Evolutionary conservation across 37 sponge, comb jelly and placozoan species (phyloP).

Genomic region (Tethya wilhelma): DNA sequence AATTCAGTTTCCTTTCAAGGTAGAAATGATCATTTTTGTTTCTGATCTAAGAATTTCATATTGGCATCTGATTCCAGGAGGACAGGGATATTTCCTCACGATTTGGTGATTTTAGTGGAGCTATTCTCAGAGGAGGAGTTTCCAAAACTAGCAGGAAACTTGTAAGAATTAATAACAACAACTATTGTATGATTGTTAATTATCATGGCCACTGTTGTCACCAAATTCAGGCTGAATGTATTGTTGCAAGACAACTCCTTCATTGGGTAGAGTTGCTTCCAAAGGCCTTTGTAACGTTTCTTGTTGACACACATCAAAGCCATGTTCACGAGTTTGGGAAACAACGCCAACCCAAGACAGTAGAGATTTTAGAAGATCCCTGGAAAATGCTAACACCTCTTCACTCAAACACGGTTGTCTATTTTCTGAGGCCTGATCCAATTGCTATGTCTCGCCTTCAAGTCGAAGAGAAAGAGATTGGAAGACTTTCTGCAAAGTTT

Average conservation of each 20-base stretch:
- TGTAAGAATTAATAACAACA: not conserved
- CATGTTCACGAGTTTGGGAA: constrained; percentile 24
- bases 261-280: constrained; percentile 56
- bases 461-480: not conserved
- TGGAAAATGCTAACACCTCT: constrained; percentile 16
- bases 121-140: constrained; percentile 5
- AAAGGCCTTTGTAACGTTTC: constrained; percentile 18
- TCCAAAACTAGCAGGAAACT: constrained; percentile 5
- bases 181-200: not conserved
- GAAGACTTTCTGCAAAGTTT: constrained; percentile 17
- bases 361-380: constrained; percentile 33
- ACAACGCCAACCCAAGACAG: constrained; percentile 10
- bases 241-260: constrained; percentile 5
- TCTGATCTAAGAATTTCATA: no score
- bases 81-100: no score
- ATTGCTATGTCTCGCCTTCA: not conserved
- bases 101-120: constrained; percentile 20
- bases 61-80: no score
- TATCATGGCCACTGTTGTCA: not conserved
- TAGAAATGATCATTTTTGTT: no score
- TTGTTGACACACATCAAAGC: constrained; percentile 40
- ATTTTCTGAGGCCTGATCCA: constrained; percentile 24
- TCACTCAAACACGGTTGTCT: constrained; percentile 8
- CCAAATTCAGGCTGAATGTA: constrained; percentile 31
- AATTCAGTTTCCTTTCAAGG: constrained; percentile 42